Conservation (phyloP, 1,140 invertebrate species). For the Calephelis nemesis region DNA sequence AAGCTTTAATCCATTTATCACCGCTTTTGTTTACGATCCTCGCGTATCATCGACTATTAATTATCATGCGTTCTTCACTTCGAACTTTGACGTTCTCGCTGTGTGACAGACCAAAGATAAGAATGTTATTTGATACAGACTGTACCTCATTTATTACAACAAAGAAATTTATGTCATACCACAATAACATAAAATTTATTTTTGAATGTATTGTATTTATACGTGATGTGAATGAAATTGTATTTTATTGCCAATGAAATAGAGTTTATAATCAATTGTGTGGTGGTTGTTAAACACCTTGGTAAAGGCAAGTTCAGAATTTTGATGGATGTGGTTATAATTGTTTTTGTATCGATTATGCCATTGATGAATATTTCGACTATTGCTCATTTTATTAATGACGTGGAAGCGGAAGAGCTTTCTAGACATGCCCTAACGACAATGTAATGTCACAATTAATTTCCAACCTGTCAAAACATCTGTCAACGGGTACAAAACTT, state of each 20-base stretch:
- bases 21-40: constrained; percentile 76
- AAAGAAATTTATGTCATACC: constrained; percentile 41
- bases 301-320: constrained; percentile 60
- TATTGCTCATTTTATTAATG: constrained; percentile 79
- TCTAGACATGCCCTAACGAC: constrained; percentile 67
- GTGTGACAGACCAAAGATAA: constrained; percentile 76
- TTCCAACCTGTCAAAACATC: constrained; percentile 73
- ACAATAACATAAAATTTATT: constrained; percentile 39
- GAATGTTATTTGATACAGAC: constrained; percentile 70
- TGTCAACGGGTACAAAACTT: constrained; percentile 60
- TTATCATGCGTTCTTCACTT: constrained; percentile 76
- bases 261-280: constrained; percentile 38
- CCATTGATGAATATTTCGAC: constrained; percentile 78
- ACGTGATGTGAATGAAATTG: constrained; percentile 32
- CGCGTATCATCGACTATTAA: constrained; percentile 78
- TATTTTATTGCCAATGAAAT: constrained; percentile 34
- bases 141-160: constrained; percentile 41
- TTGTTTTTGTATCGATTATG: constrained; percentile 80
- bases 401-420: constrained; percentile 72
- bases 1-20: constrained; percentile 77
- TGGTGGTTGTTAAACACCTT: constrained; percentile 40
- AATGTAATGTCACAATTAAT: constrained; percentile 75
- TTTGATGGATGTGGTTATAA: constrained; percentile 78
- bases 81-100: constrained; percentile 76
- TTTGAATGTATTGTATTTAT: constrained; percentile 20